Conservation (phyloP, 2,797 vertebrate genomes). For the Spinus pinus region DNA sequence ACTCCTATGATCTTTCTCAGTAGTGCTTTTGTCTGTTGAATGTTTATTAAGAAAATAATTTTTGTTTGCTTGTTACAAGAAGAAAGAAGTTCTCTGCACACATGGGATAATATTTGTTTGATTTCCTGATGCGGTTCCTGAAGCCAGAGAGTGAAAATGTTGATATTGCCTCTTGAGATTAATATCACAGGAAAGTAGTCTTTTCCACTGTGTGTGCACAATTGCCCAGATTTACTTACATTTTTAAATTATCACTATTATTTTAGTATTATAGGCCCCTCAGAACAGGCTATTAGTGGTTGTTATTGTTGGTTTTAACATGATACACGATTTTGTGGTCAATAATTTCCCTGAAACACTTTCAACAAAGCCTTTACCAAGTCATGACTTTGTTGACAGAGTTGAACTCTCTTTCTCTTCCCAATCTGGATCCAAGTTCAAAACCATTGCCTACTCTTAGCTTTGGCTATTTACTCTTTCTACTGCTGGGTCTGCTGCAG, state of each 20-base stretch:
- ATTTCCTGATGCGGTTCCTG: slow-evolving; percentile 16
- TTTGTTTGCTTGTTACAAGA: slow-evolving; percentile 19
- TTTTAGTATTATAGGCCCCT: not conserved
- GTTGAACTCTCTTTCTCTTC: not conserved
- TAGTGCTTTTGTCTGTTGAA: not conserved
- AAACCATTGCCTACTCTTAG: not conserved
- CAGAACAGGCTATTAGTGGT: not conserved
- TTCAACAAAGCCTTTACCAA: not conserved
- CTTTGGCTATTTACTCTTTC: not conserved
- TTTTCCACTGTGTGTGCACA: not conserved
- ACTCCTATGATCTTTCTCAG: not conserved
- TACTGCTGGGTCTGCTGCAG: not conserved
- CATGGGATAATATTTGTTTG: slow-evolving; percentile 27
- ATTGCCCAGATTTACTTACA: not conserved
- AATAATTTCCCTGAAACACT: not conserved
- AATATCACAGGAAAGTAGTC: not conserved
- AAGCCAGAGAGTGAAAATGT: slow-evolving; percentile 17
- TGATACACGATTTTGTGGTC: not conserved
- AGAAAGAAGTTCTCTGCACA: not conserved
- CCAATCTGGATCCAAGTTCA: not conserved
- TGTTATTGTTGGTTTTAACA: not conserved
- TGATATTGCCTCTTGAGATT: not conserved
- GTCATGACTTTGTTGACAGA: not conserved
- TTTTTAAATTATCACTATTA: not conserved
- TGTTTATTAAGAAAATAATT: slow-evolving; percentile 54